Base-by-base conservation (phyloP, 2,797 vertebrate species). In the Odontamblyopus lacepedii region DNA sequence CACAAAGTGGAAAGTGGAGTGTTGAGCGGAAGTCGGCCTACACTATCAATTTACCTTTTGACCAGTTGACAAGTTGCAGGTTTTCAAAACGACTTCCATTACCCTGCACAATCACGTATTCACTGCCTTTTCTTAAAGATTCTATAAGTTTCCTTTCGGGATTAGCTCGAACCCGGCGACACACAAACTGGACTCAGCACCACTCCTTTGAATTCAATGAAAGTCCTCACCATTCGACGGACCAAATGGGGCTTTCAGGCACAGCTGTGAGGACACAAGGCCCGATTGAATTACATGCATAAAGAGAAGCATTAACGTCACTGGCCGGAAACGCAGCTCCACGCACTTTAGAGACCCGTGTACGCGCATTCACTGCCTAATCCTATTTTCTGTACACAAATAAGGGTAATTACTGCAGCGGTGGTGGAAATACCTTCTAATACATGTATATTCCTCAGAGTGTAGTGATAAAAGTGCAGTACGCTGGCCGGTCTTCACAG, bases 401-500 rank as follows among this genome's bases (percentile, higher is more conserved):
- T 50, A 26, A 44, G 1, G 5, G 26, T 30, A 51, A 51, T 66
- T 66, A 66, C 38, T 48, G 32, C 19, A 6, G 6, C 19, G 13
- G 6, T 29, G 29, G 44, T 5, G 23, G 26, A 29, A 51, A 66
- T 29, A 50, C n/a, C 63, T 64, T 48, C 13, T 27, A 64, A 64
- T 44, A 26, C 62, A 64, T 64, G 23, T 7, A 64, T 64, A 12
- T 48, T 23, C 63, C 63, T 7, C 12, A 44, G n/a, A 16, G 63
- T 18, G 44, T 64, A 64, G 12, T 13, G 16, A 2, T 79, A 4
- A 15, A 48, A 48, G 44, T 48, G 44, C 13, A 15, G 44, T 77
- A 76, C 68, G 74, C 83, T 64, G 2, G 2, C 74, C 67, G 71
- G 16, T 74, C 75, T 83, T 84, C 76, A 88, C 80, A 83, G 82